Evolutionary conservation across 2,888 invertebrate species (phyloP), one percentile per base, ranked within the genome.

Genomic region (Unio delphinus): DNA sequence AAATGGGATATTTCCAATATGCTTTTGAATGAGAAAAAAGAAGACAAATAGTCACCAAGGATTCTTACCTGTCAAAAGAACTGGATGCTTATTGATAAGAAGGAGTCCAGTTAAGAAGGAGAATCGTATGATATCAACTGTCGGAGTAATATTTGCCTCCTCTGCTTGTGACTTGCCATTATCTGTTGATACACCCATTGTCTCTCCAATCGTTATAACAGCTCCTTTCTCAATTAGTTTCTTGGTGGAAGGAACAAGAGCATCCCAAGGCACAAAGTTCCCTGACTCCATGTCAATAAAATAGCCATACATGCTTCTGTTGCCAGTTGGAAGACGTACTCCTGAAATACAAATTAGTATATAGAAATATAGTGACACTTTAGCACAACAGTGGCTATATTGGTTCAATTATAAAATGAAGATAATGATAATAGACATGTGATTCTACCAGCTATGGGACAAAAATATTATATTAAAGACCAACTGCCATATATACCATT

Each of bases 241-340:
- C 67, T 87, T 86, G 6, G 89, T 90, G 57, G 84, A 83, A 3
- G 89, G 89, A 8, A 90, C 87, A 26, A 90, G 82, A 7, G 80
- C 83, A 67, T 88, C 88, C 90, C 90, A 90, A 28, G 85, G 84
- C 11, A 88, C 79, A 82, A 90, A 90, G 76, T 80, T 81, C 26
- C 89, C 89, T 18, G 87, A 83, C 68, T 89, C 88, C 83, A 89
- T 84, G 78, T 90, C 89, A 30, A 90, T 83, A 76, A 90, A 90
- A 78, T 88, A 90, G 69, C 88, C 86, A 80, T 88, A 90, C 62
- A 90, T 87, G 62, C 85, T 87, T 57, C 84, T 80, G 73, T 86
- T 86, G 17, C 88, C 88, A 34, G 89, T 84, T 17, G 90, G 90
- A 26, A 90, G 80, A 54, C 89, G 80, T 23, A 90, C 87, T 68